Evolutionary conservation across 2,113 vertebrate genomes (phyloP), one percentile per base, ranked within the genome.

Genomic region (Callaeas wilsoni): DNA sequence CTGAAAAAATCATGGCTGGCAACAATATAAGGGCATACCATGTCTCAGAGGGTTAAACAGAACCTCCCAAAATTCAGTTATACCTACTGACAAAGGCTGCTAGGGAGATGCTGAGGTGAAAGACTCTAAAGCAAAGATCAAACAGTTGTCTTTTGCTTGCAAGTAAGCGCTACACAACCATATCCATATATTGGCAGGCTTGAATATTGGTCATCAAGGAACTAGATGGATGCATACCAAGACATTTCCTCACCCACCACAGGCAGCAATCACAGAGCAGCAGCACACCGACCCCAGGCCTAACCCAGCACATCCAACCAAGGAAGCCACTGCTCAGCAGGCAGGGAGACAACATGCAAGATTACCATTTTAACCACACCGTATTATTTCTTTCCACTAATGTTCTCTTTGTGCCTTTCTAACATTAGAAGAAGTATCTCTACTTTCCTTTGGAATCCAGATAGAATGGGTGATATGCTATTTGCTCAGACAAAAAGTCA

Each of bases 261-360:
- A 42, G 56, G 87, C 62, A 85, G 46, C 13, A 49, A 37, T 18
- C 41, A 39, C 18, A 67, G 37, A 70, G 64, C 47, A 74, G 17
- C 47, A 60, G 16, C 55, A 29, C 30, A 3, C 13, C 7, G 37
- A 71, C 8, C 20, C n/a, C 0, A 0, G 18, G 20, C n/a, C 39
- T 10, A 63, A 49, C 18, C 13, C 52, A 49, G 79, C 47, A 52
- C 37, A 41, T 0, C 1, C 42, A 55, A 4, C 11, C 29, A 17
- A 49, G 50, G 35, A 35, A 78, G 33, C 12, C 44, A 19, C 55
- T 50, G 55, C 79, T 35, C 55, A 55, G 14, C 30, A 70, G 17
- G 42, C 4, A 52, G 12, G 64, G 29, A 86, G 37, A 32, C 30
- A 69, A 56, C 4, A 9, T 0, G 3, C 4, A 73, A 60, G 8